phyloP scores from a whole-genome alignment of 2,888 invertebrate species.

The Orchestes rusci region DNA sequence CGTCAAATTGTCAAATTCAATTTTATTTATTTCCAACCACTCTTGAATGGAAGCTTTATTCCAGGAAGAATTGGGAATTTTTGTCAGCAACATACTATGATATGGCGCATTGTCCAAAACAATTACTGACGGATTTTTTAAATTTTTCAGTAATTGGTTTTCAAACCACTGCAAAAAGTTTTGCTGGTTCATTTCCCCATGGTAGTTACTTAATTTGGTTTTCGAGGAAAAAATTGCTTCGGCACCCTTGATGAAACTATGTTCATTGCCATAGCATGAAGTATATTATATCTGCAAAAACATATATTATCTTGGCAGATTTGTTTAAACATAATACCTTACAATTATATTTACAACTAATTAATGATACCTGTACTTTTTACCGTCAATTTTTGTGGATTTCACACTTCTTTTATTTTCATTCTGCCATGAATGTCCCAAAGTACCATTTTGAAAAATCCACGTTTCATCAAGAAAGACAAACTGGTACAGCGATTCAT shows the following conservation, averaged over 20 bases:
- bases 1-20: conserved; percentile 7
- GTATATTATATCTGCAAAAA: conserved; percentile 6
- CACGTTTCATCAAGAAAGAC: conserved; percentile 15
- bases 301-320: neutral
- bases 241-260: conserved; percentile 10
- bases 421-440: conserved; percentile 12
- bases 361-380: conserved; percentile 9
- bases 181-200: conserved; percentile 15
- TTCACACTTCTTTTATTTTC: conserved; percentile 12
- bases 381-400: conserved; percentile 13
- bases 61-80: conserved; percentile 11
- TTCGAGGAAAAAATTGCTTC: conserved; percentile 7
- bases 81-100: conserved; percentile 10
- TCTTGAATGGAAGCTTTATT: conserved; percentile 11
- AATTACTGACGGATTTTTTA: conserved; percentile 5
- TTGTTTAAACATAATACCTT: neutral
- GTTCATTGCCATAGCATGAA: conserved; percentile 11
- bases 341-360: conserved; percentile 1
- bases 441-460: conserved; percentile 12
- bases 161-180: conserved; percentile 11
- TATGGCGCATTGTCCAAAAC: conserved; percentile 16
- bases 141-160: conserved; percentile 11
- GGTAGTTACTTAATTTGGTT: conserved; percentile 13
- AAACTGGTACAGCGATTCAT: conserved; percentile 9
- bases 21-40: conserved; percentile 8